These are phyloP conservation scores for Rhynchonycteris naso DNA, from an alignment of 2,797 vertebrate species.

Conservation along the genomic window DNA sequence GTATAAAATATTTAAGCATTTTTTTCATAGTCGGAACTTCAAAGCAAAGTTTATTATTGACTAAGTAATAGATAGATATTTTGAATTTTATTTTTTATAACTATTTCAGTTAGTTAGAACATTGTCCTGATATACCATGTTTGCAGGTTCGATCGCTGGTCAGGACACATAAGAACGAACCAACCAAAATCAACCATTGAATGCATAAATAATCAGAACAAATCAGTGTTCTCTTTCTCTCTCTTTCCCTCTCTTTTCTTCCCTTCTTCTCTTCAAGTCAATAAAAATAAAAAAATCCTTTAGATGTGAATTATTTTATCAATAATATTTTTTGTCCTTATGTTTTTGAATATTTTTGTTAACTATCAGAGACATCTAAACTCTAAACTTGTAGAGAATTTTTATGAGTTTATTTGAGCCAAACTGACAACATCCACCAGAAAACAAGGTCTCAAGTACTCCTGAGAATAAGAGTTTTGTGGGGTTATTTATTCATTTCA, in stretches of 20 bases:
- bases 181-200: too few relatives aligned
- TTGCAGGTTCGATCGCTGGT: too few relatives aligned
- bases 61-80: not conserved
- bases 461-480: not conserved
- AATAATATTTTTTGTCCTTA: not conserved
- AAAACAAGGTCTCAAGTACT: not conserved
- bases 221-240: too few relatives aligned
- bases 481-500: not conserved
- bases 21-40: not conserved
- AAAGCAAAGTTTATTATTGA: not conserved
- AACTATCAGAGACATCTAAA: not conserved
- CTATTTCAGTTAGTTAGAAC: not conserved
- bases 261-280: too few relatives aligned
- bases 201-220: too few relatives aligned
- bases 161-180: too few relatives aligned
- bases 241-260: too few relatives aligned
- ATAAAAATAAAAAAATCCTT: not conserved
- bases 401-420: not conserved
- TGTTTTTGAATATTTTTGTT: not conserved
- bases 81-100: not conserved
- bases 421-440: not conserved
- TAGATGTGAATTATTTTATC: conserved; percentile 24
- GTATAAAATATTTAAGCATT: not conserved
- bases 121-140: too few relatives aligned
- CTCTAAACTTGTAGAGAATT: not conserved